Base-by-base conservation (phyloP, 2,888 invertebrate genomes). In the Euzophera pinguis region DNA sequence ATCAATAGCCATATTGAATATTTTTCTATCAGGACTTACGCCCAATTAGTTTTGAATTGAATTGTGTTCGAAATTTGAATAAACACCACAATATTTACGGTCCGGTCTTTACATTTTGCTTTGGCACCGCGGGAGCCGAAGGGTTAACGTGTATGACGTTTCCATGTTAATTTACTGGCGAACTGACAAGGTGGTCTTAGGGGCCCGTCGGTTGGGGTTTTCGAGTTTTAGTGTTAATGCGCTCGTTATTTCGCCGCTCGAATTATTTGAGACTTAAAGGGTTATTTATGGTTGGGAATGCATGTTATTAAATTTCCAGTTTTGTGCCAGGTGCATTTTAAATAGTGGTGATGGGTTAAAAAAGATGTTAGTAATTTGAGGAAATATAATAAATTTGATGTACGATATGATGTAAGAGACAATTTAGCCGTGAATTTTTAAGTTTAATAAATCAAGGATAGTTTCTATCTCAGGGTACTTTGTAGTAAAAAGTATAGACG, bases 61-160 rank as follows among this genome's bases (percentile, higher is more conserved):
- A 90, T 90, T 90, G 89, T 81, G 78, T 76, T 77, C 77, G 76
- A 86, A 86, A 84, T 84, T 75, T 85, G 84, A 84, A 87, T 88
- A 88, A 88, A 88, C 80, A 88, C 84, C 84, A 88, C 78, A 88
- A 90, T 89, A 89, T 90, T 90, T 88, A 90, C 86, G 88, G 82
- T 82, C 83, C 81, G 73, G 72, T 63, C 71, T 76, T 76, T 79
- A 84, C 80, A 81, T 87, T 74, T 78, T 75, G 78, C 75, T 65
- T 69, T 67, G 63, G 67, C 66, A 65, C 81, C 71, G 79, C 84
- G 84, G 84, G 88, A 76, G 78, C 74, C 72, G 84, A 86, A 86
- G 89, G 89, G 89, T 86, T 84, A 32, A 78, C 62, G 69, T 84
- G 84, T 86, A 73, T 77, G 85, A 84, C 84, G 82, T 76, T 81